Evolutionary conservation across 1,140 invertebrate species (phyloP), one percentile per base, ranked within the genome.

Genomic region (Chionoecetes opilio): DNA sequence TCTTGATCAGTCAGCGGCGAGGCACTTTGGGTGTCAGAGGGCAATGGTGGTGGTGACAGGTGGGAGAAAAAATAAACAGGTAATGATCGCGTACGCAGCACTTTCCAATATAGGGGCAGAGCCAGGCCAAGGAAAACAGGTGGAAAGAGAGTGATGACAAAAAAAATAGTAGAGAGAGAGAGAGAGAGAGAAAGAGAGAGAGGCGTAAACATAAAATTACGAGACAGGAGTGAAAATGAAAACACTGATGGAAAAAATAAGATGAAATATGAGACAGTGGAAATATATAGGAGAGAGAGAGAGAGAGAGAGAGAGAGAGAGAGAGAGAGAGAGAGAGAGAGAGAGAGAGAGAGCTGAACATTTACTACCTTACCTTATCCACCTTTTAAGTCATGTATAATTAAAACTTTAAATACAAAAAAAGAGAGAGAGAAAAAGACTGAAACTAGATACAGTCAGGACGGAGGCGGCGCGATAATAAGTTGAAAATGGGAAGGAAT

Each of bases 321-420:
- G 63, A 75, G 63, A 75, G 63, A 75, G 63, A 75, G 63, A 75
- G 63, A 75, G 63, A 75, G 63, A 75, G 63, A 75, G 63, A 75
- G 63, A 75, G 63, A 75, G 63, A 75, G 46, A 53, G 46, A 53
- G 46, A n/a, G n/a, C n/a, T n/a, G n/a, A n/a, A n/a, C n/a, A n/a
- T n/a, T n/a, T n/a, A n/a, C n/a, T n/a, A n/a, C n/a, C n/a, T n/a
- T n/a, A n/a, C n/a, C n/a, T n/a, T n/a, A n/a, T n/a, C n/a, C n/a
- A n/a, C n/a, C n/a, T n/a, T n/a, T n/a, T n/a, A n/a, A n/a, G n/a
- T n/a, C n/a, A n/a, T n/a, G n/a, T n/a, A n/a, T n/a, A n/a, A n/a
- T n/a, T n/a, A n/a, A n/a, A n/a, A n/a, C n/a, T n/a, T n/a, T n/a
- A n/a, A n/a, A n/a, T n/a, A n/a, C n/a, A 46, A 14, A 46, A 14